Conservation (phyloP, 92 coral and sea anemone genomes). For the Montipora capitata region DNA sequence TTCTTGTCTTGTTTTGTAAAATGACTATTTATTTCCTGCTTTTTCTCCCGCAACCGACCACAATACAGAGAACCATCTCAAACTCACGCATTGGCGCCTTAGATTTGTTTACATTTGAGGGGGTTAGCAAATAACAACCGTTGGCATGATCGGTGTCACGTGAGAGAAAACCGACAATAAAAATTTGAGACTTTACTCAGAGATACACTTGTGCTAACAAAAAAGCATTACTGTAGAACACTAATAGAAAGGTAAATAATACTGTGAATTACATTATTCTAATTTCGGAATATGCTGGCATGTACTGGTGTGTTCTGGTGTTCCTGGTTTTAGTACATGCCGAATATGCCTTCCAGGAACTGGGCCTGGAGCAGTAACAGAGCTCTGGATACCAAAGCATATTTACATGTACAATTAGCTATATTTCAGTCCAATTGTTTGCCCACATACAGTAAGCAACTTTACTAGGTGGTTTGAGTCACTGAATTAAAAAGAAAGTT, state of each 20-base stretch:
- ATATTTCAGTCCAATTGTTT: slow-evolving; percentile 1
- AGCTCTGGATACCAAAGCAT: slow-evolving; percentile 12
- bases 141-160: not conserved
- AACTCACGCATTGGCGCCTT: slow-evolving; percentile 3
- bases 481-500: slow-evolving; percentile 9
- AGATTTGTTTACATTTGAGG: slow-evolving; percentile 30
- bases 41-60: not conserved
- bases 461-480: slow-evolving; percentile 16
- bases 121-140: not conserved
- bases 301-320: too few relatives aligned
- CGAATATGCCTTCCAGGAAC: not conserved
- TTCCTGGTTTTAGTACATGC: not conserved
- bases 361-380: not conserved
- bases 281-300: not conserved
- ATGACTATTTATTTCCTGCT: not conserved
- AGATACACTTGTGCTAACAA: not conserved
- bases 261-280: not conserved
- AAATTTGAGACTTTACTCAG: not conserved
- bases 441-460: not conserved
- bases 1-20: not conserved
- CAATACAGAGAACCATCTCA: slow-evolving; percentile 33
- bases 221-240: not conserved
- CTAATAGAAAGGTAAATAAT: not conserved
- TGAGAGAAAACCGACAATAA: not conserved
- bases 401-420: not conserved